Base-by-base conservation (phyloP, 2,113 vertebrate species). In the Ochotona princeps region DNA sequence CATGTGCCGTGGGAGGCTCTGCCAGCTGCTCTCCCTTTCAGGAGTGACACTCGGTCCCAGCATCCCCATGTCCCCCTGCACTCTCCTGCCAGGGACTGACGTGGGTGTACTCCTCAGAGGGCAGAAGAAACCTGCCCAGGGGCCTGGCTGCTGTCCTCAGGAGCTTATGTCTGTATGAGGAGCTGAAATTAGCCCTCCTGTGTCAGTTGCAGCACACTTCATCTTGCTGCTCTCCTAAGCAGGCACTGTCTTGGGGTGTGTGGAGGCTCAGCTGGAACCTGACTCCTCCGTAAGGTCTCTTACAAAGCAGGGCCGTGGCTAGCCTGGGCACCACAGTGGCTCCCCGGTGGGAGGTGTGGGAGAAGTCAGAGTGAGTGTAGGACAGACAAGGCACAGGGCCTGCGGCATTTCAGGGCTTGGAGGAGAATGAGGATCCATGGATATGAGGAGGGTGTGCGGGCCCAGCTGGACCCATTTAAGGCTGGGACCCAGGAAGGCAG, bases 1-100 rank as follows among this genome's bases (percentile, higher is more conserved):
- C 54, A 15, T 18, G 18, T 57, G 54, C 54, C 54, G 14, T 7
- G 54, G 0, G 25, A 51, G 25, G 84, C 61, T 21, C 23, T 63
- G 26, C 28, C 63, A 73, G 54, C 38, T 78, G 83, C 87, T 81
- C 89, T 94, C 4, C 89, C 95, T 96, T 82, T 87, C 47, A 47
- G 38, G 38, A 44, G 67, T 32, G 63, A 51, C 72, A 26, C 84
- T 83, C 72, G 57, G 13, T 9, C 54, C 13, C 54, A 57, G 54
- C 54, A 5, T 57, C 54, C 17, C 17, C 54, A 57, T 14, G 54
- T 18, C 54, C 14, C 18, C 54, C 54, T 57, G 54, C 54, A 15
- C 14, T 17, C 54, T 57, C 18, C 54, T 4, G 12, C 14, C 18
- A 17, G 12, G 14, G 0, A 57, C 54, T 57, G 54, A 57, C 54